Base-by-base conservation (phyloP, 92 coral and sea anemone species). In the Zoanthus sansibaricus region DNA sequence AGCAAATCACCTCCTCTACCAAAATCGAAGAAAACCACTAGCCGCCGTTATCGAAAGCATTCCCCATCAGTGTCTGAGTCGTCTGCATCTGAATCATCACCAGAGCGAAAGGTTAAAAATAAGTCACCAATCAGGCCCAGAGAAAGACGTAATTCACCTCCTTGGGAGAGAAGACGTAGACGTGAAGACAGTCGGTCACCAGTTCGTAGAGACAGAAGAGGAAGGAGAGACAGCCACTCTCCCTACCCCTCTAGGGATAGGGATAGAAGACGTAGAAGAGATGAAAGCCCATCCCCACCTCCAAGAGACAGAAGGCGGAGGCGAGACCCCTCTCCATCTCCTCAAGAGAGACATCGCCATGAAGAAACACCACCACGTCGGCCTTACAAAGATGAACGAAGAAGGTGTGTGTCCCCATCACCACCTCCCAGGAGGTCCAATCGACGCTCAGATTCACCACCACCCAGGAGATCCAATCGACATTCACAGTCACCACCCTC, bases 1-100 rank as follows among this genome's bases (percentile, higher is more conserved):
- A 89, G 86, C 58, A 86, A 87, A 77, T 91, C 95, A 1, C 94
- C 95, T 0, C 93, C 92, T 14, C 54, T 91, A 30, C 98, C 98
- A 7, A 93, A 93, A 80, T 92, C 98, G 1, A 92, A 95, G 89
- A 97, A 95, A 84, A 91, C 94, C 1, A 94, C 96, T 45, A 95
- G 93, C 71, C 94, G 99, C 55, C 90, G 98, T 66, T 97, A 97
- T 79, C 92, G 99, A 64, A 92, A 94, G 55, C 94, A 93, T 58
- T 92, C 96, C 0, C 94, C 97, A 33, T 92, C 98, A 21, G 90
- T 90, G 14, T 87, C 92, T 11, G 95, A 98, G 5, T 91, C 94
- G 6, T 93, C 98, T 8, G 94, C 96, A 10, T 94, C 86, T 25
- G 98, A 92, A 48, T 92, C 94, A 78, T 93, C 99, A 20, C 95